Conservation (phyloP, 2,113 vertebrate species). For the Chloropsis hardwickii region DNA sequence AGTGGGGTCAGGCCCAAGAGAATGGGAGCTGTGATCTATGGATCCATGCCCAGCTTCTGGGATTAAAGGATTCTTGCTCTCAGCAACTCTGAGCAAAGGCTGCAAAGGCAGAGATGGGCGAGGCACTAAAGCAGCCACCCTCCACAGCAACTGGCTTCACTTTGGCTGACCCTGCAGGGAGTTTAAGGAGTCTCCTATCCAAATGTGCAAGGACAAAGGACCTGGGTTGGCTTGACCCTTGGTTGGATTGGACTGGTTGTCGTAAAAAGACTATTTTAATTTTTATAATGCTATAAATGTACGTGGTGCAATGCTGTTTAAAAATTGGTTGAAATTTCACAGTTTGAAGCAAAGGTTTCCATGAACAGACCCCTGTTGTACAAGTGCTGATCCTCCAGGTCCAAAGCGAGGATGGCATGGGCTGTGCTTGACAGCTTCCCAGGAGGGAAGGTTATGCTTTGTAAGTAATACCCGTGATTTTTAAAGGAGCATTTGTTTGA, state of each 20-base stretch:
- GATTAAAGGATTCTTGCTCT: neutral
- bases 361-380: neutral
- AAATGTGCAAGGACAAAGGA: neutral
- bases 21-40: neutral
- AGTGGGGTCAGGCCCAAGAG: neutral
- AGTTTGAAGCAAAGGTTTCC: neutral
- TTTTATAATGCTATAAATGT: neutral
- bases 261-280: neutral
- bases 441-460: neutral
- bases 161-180: neutral
- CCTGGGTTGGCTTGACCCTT: neutral
- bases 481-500: neutral
- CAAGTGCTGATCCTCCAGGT: neutral
- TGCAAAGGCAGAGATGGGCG: neutral
- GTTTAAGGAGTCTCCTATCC: neutral
- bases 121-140: neutral
- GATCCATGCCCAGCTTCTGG: neutral
- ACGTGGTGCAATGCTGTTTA: neutral
- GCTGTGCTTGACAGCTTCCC: neutral
- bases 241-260: neutral
- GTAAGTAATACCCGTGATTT: neutral
- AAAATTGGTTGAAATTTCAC: neutral
- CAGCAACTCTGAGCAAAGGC: neutral
- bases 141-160: neutral
- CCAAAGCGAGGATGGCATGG: rapidly evolving